phyloP scores from a whole-genome alignment of 2,888 invertebrate species.

The Ceraclea dissimilis region DNA sequence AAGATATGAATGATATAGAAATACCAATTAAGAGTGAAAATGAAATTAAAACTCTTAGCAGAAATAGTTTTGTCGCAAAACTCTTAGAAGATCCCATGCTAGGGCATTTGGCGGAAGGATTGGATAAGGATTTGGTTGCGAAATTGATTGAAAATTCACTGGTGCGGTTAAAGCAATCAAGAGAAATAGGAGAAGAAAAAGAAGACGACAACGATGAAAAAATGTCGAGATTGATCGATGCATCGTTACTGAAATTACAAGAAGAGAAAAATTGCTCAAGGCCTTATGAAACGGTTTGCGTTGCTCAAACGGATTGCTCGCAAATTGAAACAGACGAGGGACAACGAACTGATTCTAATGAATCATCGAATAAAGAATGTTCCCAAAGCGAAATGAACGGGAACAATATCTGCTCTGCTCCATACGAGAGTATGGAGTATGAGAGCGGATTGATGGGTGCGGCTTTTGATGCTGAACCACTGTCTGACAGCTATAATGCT shows the following conservation, averaged over 20 bases:
- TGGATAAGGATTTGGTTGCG: slow-evolving; percentile 54
- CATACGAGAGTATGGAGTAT: slow-evolving; percentile 69
- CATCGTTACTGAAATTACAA: slow-evolving; percentile 36
- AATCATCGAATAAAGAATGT: slow-evolving; percentile 24
- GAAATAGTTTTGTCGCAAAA: slow-evolving; percentile 49
- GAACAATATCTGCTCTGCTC: slow-evolving; percentile 57
- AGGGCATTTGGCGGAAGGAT: slow-evolving; percentile 53
- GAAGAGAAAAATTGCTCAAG: slow-evolving; percentile 32
- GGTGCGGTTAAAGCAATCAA: slow-evolving; percentile 46
- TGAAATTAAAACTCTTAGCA: slow-evolving; percentile 32
- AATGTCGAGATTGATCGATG: slow-evolving; percentile 38
- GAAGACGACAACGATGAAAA: slow-evolving; percentile 40
- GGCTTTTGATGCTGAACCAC: slow-evolving; percentile 45
- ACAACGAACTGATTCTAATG: slow-evolving; percentile 26
- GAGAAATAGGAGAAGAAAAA: slow-evolving; percentile 33
- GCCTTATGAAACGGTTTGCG: slow-evolving; percentile 23
- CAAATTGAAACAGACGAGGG: slow-evolving; percentile 22
- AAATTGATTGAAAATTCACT: slow-evolving; percentile 61
- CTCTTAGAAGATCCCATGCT: slow-evolving; percentile 58
- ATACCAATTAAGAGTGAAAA: slow-evolving; percentile 26
- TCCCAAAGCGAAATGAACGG: slow-evolving; percentile 40
- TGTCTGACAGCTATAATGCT: slow-evolving; percentile 68
- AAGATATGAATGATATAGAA: slow-evolving; percentile 24
- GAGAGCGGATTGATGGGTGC: slow-evolving; percentile 49
- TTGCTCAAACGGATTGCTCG: slow-evolving; percentile 31